phyloP scores from a whole-genome alignment of 2,888 invertebrate species.

The Boloria euphrosyne region DNA sequence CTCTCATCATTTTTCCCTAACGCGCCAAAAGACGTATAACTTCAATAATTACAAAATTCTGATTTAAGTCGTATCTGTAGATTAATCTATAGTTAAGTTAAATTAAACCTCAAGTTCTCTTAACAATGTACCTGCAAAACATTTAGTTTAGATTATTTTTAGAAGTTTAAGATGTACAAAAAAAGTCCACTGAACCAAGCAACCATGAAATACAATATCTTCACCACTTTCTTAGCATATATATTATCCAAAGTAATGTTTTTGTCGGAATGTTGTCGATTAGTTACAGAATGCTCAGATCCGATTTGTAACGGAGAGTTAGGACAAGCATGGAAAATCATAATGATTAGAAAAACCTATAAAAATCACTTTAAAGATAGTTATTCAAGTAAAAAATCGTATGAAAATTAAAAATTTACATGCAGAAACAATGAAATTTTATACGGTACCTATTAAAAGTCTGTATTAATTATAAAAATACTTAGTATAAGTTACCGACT shows the following conservation, averaged over 20 bases:
- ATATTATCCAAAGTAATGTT: conserved; percentile 11
- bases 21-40: no score
- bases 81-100: no score
- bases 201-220: conserved; percentile 5
- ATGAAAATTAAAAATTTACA: background rate
- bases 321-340: conserved; percentile 14
- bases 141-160: no score
- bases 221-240: conserved; percentile 9
- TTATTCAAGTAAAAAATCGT: conserved; percentile 1
- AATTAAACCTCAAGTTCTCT: no score
- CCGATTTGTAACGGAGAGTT: conserved; percentile 15
- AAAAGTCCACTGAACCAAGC: background rate
- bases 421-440: background rate
- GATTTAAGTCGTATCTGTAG: no score
- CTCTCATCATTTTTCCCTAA: no score
- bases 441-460: background rate
- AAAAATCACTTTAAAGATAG: conserved; percentile 1
- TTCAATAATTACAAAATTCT: no score
- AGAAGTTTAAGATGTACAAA: background rate
- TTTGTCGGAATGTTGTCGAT: conserved; percentile 16
- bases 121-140: no score
- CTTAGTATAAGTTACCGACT: background rate
- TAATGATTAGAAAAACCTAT: conserved; percentile 11
- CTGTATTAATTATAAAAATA: background rate
- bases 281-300: conserved; percentile 18